Conservation (phyloP, 2,113 vertebrate species). For the Guaruba guarouba region DNA sequence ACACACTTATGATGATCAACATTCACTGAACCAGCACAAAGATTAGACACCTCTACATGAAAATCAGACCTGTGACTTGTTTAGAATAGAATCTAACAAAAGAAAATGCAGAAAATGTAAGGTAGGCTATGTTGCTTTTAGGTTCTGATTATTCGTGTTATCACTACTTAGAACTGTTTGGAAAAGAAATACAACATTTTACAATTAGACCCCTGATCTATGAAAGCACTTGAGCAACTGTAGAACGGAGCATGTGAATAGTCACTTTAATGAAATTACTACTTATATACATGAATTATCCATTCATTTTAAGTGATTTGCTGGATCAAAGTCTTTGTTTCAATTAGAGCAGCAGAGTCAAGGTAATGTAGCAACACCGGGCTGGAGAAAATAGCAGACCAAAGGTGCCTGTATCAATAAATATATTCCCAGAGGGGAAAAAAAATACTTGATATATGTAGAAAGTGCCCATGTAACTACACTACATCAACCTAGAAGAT, state of each 20-base stretch:
- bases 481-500: background rate
- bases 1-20: background rate
- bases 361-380: background rate
- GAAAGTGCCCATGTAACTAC: background rate
- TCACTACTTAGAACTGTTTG: background rate
- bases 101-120: background rate
- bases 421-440: background rate
- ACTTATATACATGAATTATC: constrained; percentile 42
- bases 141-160: background rate
- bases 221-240: background rate
- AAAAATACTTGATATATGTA: background rate
- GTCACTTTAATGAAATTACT: constrained; percentile 45
- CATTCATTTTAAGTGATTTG: constrained; percentile 26
- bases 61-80: background rate
- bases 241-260: background rate
- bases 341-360: constrained; percentile 2
- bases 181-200: background rate
- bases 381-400: background rate
- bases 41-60: background rate
- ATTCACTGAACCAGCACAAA: background rate
- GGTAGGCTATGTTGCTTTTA: background rate
- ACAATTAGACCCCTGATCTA: background rate
- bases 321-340: constrained; percentile 39
- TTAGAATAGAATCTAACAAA: background rate
- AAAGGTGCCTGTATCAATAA: background rate